A percentile compares a stretch with the other conserved stretches of the same genome.
phyloP scores from a whole-genome alignment of 2,113 vertebrate species.

The Polyodon spathula region DNA sequence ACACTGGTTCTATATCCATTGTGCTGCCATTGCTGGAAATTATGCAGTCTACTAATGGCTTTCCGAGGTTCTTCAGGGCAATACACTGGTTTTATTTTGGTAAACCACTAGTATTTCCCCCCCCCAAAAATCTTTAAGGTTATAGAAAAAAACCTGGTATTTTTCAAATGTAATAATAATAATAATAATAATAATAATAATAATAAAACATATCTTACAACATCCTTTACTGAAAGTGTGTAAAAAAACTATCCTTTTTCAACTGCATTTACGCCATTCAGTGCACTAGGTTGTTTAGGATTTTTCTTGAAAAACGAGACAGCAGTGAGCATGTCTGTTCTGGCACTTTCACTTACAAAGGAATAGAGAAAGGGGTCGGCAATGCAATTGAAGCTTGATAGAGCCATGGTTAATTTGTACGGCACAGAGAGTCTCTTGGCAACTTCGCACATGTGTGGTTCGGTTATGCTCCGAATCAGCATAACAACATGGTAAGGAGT shows the following conservation, averaged over 20 bases:
- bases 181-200: no score
- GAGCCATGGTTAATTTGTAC: conserved; percentile 60
- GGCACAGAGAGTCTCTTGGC: conserved; percentile 30
- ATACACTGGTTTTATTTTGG: no score
- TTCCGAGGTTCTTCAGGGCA: no score
- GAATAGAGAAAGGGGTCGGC: conserved; percentile 79
- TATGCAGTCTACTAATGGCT: no score
- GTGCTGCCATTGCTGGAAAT: no score
- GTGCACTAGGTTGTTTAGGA: neutral
- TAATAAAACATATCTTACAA: no score
- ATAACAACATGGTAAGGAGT: conserved; percentile 68
- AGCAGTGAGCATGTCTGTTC: conserved; percentile 51
- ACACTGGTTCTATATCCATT: no score
- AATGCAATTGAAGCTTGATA: conserved; percentile 73
- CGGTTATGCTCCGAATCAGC: conserved; percentile 53
- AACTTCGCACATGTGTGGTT: conserved; percentile 24
- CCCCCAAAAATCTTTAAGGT: no score
- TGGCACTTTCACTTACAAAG: conserved; percentile 67
- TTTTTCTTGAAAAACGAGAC: conserved; percentile 47
- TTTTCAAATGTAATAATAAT: no score
- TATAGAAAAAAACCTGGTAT: no score
- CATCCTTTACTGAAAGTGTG: no score
- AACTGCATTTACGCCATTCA: neutral
- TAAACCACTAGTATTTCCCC: no score
- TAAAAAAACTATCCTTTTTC: neutral